phyloP scores from a whole-genome alignment of 2,113 vertebrate species.

The Dryoscopus gambensis region DNA sequence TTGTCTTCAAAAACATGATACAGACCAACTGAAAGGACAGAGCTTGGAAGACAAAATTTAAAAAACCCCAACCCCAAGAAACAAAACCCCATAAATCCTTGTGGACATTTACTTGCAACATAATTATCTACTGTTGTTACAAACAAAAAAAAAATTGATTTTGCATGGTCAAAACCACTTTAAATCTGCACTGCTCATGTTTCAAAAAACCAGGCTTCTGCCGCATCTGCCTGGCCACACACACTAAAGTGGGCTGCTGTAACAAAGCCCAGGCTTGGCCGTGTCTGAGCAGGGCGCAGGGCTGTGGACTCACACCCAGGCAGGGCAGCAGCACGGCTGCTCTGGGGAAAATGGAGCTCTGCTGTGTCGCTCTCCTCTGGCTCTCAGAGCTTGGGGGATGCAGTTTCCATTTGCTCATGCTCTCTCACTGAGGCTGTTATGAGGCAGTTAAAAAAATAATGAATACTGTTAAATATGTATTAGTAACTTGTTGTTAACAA shows the following conservation, averaged over 20 bases:
- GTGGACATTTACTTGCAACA: neutral
- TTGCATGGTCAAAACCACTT: neutral
- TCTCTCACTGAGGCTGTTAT: neutral
- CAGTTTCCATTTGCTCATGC: neutral
- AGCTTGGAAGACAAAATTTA: neutral
- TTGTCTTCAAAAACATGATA: neutral
- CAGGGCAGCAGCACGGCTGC: neutral
- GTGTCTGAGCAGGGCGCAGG: neutral
- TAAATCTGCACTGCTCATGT: neutral
- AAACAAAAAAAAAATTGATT: neutral
- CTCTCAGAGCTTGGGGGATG: neutral
- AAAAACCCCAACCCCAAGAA: neutral
- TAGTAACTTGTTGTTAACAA: conserved; percentile 29
- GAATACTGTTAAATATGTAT: conserved; percentile 5
- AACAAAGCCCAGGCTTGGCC: neutral
- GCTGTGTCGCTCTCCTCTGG: neutral
- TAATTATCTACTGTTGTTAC: neutral
- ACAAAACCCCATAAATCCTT: neutral
- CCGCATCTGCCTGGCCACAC: neutral
- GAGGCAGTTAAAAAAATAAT: neutral
- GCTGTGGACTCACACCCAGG: fast-evolving
- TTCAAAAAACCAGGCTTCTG: neutral
- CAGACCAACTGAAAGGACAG: neutral
- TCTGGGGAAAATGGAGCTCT: neutral
- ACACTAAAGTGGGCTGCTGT: fast-evolving